Base-by-base conservation (phyloP, 1,140 invertebrate species). In the Linepithema humile region DNA sequence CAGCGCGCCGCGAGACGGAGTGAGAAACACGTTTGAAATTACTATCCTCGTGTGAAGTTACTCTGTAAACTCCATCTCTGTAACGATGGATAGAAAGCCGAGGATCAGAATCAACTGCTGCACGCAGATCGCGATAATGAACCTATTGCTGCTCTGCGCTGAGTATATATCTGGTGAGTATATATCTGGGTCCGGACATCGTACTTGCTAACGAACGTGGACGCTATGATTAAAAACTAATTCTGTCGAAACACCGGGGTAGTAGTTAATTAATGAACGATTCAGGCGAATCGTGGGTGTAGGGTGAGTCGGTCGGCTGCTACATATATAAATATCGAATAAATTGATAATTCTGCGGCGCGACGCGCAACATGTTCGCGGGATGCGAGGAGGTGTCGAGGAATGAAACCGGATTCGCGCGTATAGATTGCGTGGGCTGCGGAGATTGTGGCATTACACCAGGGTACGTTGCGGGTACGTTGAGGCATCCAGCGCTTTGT, bases 211-310 rank as follows among this genome's bases (percentile, higher is more conserved):
- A 80, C 64, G 64, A 80, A 69, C 59, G 57, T 29, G 40, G n/a
- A 35, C 73, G 32, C 43, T 55, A 29, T 70, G 75, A 80, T 80
- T 80, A 80, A 80, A 80, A 80, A 80, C 64, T 69, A 70, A 80
- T 69, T 45, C 32, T 29, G 20, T 65, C 23, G 62, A 55, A 53
- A 78, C 75, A 26, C 17, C 12, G n/a, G 10, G 50, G 9, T 15
- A 29, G 75, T 20, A 32, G 75, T 80, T 80, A 70, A 80, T 80
- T 80, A 80, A 70, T 80, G 64, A 57, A 69, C 64, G 75, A 80
- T 80, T 80, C 74, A 78, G 62, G 6, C 32, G 3, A n/a, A 9
- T 1, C 53, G 40, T 20, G 29, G 15, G 7, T 12, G 23, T 0
- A 1, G 26, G 15, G 29, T 35, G 15, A 17, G 50, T 29, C 20